These are phyloP conservation scores for Acanthosoma haemorrhoidale DNA, from an alignment of 2,888 invertebrate species.

Conservation along the genomic window DNA sequence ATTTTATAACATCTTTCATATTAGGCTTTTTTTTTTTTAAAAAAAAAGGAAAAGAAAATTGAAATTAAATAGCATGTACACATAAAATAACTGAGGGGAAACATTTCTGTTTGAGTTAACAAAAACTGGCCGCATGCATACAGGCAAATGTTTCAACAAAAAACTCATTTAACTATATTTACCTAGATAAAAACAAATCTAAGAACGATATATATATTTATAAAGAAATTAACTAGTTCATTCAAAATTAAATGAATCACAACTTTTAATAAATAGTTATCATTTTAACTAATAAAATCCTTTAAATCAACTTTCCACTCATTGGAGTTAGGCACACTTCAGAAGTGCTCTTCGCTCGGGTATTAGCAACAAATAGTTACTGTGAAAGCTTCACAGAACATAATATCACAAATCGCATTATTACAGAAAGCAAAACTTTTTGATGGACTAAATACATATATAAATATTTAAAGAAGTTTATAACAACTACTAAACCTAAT, in stretches of 20 bases:
- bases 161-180: conserved; percentile 38
- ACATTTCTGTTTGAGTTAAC: neutral
- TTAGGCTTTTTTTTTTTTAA: conserved; percentile 24
- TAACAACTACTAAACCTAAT: neutral
- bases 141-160: conserved; percentile 36
- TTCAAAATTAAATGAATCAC: conserved; percentile 22
- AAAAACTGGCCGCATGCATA: conserved; percentile 32
- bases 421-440: neutral
- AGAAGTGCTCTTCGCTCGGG: neutral
- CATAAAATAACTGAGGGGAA: neutral
- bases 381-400: conserved; percentile 1
- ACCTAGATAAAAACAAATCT: conserved; percentile 40
- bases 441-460: neutral
- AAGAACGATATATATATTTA: conserved; percentile 34
- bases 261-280: conserved; percentile 24
- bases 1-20: conserved; percentile 4
- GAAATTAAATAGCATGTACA: neutral
- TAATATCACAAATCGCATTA: conserved; percentile 9
- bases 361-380: neutral
- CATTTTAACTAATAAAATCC: neutral
- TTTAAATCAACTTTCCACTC: neutral
- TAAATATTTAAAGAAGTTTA: neutral
- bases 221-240: conserved; percentile 39
- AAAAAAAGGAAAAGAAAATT: neutral
- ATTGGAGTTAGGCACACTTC: neutral